Base-by-base conservation (phyloP, 2,113 vertebrate genomes). In the Eublepharis macularius region DNA sequence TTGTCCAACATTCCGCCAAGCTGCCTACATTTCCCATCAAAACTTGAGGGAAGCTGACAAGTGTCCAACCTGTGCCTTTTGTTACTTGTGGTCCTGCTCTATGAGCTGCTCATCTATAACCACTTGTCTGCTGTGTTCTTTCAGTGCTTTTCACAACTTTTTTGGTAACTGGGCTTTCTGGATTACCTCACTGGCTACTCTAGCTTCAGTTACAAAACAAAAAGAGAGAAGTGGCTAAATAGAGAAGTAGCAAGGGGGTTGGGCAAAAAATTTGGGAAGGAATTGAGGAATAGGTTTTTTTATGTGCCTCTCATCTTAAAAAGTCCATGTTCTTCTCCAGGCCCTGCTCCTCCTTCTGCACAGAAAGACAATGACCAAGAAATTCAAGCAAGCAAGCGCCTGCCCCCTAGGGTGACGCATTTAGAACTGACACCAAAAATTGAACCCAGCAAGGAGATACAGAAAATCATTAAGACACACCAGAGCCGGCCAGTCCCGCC, bases 391-490 rank as follows among this genome's bases (percentile, higher is more conserved):
- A 89, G 36, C 83, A 60, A n/a, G 14, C 9, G 88, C 41, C 76
- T 4, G 0, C 43, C 57, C 6, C 76, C 76, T 1, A 1, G 16
- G 4, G 91, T 87, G 65, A 90, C 45, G 29, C 45, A 87, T 45
- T 86, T 76, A 0, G 81, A 85, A 21, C 45, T 83, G 0, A 2
- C 45, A 0, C 0, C 73, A 0, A 93, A 68, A n/a, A 84, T 88
- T 1, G 87, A 95, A 69, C 99, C 99, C 74, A 98, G 97, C 90
- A 96, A 81, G 19, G 97, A 97, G 82, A 99, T 99, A 8, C 88
- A 95, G 19, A 97, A 98, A 36, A 98, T 99, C 92, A 98, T 99
- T 94, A 98, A 96, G 82, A 94, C 93, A 95, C 99, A 96, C 92
- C 98, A 99, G 95, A 98, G 89, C 91, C 95, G 97, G 16, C 97